A percentile compares a stretch with the other conserved stretches of the same genome.
Conservation (phyloP, 2,888 invertebrate genomes). For the Tachystola acroxantha region DNA sequence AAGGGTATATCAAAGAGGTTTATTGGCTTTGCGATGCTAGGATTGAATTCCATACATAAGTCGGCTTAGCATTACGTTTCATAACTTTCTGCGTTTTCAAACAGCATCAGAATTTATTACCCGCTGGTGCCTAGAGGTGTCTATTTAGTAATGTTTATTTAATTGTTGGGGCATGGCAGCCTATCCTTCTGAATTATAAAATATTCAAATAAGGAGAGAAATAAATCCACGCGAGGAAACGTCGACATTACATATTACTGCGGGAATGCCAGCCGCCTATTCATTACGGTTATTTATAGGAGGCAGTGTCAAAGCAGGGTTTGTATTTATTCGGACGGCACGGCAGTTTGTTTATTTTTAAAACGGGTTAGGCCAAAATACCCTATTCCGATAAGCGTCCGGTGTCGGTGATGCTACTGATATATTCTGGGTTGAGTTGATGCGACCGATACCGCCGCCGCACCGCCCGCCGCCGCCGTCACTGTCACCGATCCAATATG, state of each 20-base stretch:
- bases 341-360: constrained; percentile 69
- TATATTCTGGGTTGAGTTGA: constrained; percentile 44
- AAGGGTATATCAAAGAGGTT: no score
- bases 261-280: constrained; percentile 65
- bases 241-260: constrained; percentile 68
- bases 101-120: constrained; percentile 14
- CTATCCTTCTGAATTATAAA: constrained; percentile 60
- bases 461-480: constrained; percentile 60
- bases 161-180: constrained; percentile 34
- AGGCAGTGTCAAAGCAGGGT: constrained; percentile 67
- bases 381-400: constrained; percentile 63
- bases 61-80: constrained; percentile 1
- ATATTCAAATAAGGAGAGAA: constrained; percentile 66
- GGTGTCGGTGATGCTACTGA: constrained; percentile 42
- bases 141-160: constrained; percentile 27
- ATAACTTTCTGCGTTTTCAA: constrained; percentile 5
- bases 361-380: constrained; percentile 65
- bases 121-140: constrained; percentile 7
- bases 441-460: constrained; percentile 42
- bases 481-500: constrained; percentile 36
- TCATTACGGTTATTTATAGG: constrained; percentile 76
- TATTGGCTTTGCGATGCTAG: no score
- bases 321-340: constrained; percentile 68
- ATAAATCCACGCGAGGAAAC: constrained; percentile 66
- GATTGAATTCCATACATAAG: neutral